Evolutionary conservation across 2,888 invertebrate genomes (phyloP).

Genomic region (Cheilosia vernalis): DNA sequence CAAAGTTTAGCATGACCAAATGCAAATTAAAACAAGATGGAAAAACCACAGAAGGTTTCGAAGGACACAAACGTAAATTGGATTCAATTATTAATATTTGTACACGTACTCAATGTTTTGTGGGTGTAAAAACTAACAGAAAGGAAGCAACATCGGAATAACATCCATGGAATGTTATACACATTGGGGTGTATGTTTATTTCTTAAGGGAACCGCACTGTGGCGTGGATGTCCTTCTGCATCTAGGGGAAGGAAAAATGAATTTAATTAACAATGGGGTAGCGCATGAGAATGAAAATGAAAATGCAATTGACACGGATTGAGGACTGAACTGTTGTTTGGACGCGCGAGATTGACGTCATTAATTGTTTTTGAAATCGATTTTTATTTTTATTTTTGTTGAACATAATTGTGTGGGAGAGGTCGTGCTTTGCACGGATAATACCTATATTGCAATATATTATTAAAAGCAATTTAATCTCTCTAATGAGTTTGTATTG

Average conservation of each 20-base stretch:
- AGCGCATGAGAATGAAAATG: constrained; percentile 8
- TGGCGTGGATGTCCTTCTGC: constrained; percentile 5
- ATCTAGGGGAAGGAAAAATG: constrained; percentile 6
- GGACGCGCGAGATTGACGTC: constrained; percentile 37
- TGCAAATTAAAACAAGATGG: constrained; percentile 62
- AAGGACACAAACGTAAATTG: constrained; percentile 65
- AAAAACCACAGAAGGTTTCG: constrained; percentile 35
- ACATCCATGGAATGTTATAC: constrained; percentile 25
- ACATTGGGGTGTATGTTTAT: neutral
- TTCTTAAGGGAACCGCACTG: constrained; percentile 9
- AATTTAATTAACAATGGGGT: constrained; percentile 49
- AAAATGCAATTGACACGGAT: constrained; percentile 51
- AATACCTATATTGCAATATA: neutral
- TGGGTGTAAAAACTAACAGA: constrained; percentile 1
- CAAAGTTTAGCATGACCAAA: constrained; percentile 46
- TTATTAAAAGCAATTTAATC: constrained; percentile 27
- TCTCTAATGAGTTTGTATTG: neutral
- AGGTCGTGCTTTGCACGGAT: neutral
- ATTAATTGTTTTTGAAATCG: constrained; percentile 49
- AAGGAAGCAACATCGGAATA: neutral
- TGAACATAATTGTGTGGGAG: constrained; percentile 30
- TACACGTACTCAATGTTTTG: constrained; percentile 33
- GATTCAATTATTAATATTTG: constrained; percentile 66
- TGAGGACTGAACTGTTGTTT: constrained; percentile 25
- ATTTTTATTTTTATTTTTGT: constrained; percentile 2